Conservation (phyloP, 2,113 vertebrate species). For the Cryptotis parvus region DNA sequence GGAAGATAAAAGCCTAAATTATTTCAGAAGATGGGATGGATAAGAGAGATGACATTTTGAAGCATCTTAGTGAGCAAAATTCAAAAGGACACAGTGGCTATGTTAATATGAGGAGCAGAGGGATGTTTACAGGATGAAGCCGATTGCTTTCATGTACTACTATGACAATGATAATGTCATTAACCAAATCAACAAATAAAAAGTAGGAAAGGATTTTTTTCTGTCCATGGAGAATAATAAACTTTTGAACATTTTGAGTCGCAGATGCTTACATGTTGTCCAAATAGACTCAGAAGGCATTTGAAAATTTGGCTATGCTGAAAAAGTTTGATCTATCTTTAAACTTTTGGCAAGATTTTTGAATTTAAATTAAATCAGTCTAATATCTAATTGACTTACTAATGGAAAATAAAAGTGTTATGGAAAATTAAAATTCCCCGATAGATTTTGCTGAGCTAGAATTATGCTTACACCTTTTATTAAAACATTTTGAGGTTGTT, state of each 20-base stretch:
- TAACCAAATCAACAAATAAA: neutral
- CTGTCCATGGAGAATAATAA: neutral
- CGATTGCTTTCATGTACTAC: neutral
- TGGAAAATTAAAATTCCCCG: constrained; percentile 64
- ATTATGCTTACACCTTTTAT: constrained; percentile 56
- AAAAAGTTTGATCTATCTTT: neutral
- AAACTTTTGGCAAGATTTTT: constrained; percentile 5
- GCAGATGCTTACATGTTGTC: neutral
- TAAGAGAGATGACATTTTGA: neutral
- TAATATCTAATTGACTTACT: constrained; percentile 46
- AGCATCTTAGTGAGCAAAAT: neutral
- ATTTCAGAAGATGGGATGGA: neutral
- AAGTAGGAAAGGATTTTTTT: neutral
- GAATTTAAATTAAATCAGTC: constrained; percentile 36
- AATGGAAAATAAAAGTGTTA: neutral
- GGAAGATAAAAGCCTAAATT: constrained; percentile 1
- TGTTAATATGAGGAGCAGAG: neutral
- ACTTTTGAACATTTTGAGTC: neutral
- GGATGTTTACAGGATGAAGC: neutral
- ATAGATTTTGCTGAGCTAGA: constrained; percentile 50
- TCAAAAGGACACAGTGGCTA: neutral
- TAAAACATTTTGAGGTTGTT: constrained; percentile 57
- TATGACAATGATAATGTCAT: neutral
- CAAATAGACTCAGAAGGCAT: neutral
- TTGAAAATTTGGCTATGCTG: neutral